These are phyloP conservation scores for Cantharis rufa DNA, from an alignment of 2,888 invertebrate species.

Conservation along the genomic window DNA sequence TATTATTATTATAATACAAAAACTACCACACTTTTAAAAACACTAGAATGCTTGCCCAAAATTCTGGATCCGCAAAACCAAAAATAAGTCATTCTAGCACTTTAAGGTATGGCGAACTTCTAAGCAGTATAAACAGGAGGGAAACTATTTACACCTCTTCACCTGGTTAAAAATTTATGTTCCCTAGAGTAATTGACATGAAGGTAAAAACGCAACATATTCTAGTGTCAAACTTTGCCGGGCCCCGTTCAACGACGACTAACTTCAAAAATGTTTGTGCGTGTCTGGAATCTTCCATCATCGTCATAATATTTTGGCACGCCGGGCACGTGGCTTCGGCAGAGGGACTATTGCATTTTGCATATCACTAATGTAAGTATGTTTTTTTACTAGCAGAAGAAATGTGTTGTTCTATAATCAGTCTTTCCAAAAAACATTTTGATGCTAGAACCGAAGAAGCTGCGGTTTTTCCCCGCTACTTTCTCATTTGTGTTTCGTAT, in stretches of 20 bases:
- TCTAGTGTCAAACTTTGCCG: constrained; percentile 42
- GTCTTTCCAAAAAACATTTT: constrained; percentile 57
- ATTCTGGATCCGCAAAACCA: background rate
- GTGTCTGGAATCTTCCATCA: constrained; percentile 24
- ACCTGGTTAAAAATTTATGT: constrained; percentile 65
- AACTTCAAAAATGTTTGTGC: constrained; percentile 38
- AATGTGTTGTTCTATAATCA: constrained; percentile 54
- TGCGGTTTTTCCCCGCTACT: constrained; percentile 26
- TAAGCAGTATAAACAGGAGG: constrained; percentile 32
- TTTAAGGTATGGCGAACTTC: constrained; percentile 23
- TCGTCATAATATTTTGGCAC: background rate
- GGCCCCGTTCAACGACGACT: constrained; percentile 13
- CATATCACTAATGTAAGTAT: constrained; percentile 50
- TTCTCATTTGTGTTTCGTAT: constrained; percentile 5
- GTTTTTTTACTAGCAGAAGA: constrained; percentile 52
- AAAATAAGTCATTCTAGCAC: constrained; percentile 5
- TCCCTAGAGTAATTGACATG: constrained; percentile 86
- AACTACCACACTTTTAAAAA: background rate
- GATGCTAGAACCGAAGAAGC: constrained; percentile 21
- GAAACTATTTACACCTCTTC: constrained; percentile 39
- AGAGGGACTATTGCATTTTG: constrained; percentile 42
- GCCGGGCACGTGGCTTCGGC: constrained; percentile 6
- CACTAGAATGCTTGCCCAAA: background rate
- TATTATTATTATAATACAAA: background rate
- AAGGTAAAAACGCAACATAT: constrained; percentile 65